A percentile compares a stretch with the other conserved stretches of the same genome.
These are phyloP conservation scores for Pomacea canaliculata DNA, from an alignment of 2,888 invertebrate genomes.

Conservation along the genomic window DNA sequence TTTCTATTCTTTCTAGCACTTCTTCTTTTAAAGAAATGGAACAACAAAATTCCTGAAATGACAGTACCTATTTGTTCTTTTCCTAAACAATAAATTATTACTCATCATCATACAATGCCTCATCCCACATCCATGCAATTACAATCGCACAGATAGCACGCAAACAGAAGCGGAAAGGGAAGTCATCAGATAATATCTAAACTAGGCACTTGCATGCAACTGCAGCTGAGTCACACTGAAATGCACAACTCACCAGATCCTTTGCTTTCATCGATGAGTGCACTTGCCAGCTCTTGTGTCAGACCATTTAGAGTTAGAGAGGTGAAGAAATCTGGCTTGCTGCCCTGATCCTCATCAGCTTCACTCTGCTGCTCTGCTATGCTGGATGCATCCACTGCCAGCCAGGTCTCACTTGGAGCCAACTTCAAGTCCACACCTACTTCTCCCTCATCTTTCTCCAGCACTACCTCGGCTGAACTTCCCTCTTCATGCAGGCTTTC, in stretches of 20 bases:
- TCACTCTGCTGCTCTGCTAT: slow-evolving; percentile 21
- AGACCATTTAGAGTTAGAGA: slow-evolving; percentile 61
- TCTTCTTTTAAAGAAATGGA: no score
- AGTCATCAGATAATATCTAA: no score
- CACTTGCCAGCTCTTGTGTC: slow-evolving; percentile 61
- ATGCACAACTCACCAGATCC: slow-evolving; percentile 1
- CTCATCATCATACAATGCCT: no score
- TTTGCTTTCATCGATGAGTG: slow-evolving; percentile 49
- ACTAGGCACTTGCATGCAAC: no score
- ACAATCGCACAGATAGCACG: no score
- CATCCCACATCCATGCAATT: no score
- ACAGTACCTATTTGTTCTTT: no score
- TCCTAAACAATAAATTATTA: no score
- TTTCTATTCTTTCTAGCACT: no score
- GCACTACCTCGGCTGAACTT: neutral
- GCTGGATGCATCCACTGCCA: slow-evolving; percentile 31
- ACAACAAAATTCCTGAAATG: no score
- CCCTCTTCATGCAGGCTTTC: neutral
- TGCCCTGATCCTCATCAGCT: slow-evolving; percentile 18
- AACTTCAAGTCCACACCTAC: slow-evolving; percentile 12
- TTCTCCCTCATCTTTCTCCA: neutral
- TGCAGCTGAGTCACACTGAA: no score
- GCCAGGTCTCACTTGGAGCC: slow-evolving; percentile 34
- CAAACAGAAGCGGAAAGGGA: no score
- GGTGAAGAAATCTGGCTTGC: slow-evolving; percentile 61